Evolutionary conservation across 2,888 invertebrate genomes (phyloP), one percentile per base, ranked within the genome.

Genomic region (Polymixis lichenea): DNA sequence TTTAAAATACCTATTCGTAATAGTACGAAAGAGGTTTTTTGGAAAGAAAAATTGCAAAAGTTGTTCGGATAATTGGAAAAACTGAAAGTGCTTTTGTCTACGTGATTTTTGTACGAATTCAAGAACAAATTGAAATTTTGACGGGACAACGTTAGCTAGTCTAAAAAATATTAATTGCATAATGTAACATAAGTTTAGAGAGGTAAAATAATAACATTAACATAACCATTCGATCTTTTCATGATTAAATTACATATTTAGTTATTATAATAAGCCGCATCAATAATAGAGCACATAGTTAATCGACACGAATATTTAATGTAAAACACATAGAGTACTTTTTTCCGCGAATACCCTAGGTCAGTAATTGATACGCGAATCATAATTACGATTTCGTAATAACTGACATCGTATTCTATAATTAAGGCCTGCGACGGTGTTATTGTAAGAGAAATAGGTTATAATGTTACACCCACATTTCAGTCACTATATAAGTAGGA

Each of bases 361-460:
- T 51, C 82, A 77, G 69, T 70, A 83, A 72, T 65, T 60, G 49
- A 65, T 51, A 60, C 17, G 25, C 17, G 19, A 68, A 64, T 72
- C 25, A 58, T 64, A 64, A 67, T 77, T 71, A 71, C 0, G 46
- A 56, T 71, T 60, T 53, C 17, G 19, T 64, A 77, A 58, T 68
- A 55, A 64, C 77, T 51, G 69, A 69, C 32, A 69, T 82, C 25
- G 55, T 55, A 46, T 64, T 83, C 62, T 71, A 19, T 71, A 71
- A 53, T 60, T n/a, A 69, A 72, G 58, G 71, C 32, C 62, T 61
- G 38, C 69, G 17, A 46, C n/a, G 15, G 28, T 65, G 8, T 49
- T 25, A 58, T 56, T 81, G 15, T 38, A n/a, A 58, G 13, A 25
- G 43, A 73, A 73, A 69, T 81, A 69, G 58, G 61, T 84, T 78